These are phyloP conservation scores for Galeruca laticollis DNA, from an alignment of 2,888 invertebrate genomes.

Conservation along the genomic window DNA sequence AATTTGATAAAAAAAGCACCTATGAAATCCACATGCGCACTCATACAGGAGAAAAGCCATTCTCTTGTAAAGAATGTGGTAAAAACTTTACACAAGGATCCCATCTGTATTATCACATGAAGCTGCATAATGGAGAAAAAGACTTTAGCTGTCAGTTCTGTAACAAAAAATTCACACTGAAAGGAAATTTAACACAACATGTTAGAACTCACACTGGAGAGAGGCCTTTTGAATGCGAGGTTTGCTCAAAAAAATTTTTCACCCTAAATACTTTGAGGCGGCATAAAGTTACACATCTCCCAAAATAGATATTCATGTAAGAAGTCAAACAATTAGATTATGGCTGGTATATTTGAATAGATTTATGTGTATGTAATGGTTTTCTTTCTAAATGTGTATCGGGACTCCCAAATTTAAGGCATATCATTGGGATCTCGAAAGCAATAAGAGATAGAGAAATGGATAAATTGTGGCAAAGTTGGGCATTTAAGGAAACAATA, in stretches of 20 bases:
- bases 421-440: no score
- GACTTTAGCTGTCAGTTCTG: conserved; percentile 16
- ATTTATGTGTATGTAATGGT: not conserved
- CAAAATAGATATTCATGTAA: not conserved
- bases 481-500: no score
- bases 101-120: conserved; percentile 8
- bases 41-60: conserved; percentile 25
- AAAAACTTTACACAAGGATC: conserved; percentile 20
- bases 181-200: conserved; percentile 20
- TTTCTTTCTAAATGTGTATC: not conserved
- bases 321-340: no score
- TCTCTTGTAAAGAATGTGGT: conserved; percentile 28
- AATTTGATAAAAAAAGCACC: conserved; percentile 18
- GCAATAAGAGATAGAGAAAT: no score
- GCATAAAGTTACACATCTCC: conserved; percentile 16
- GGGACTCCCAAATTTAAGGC: no score
- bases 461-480: no score
- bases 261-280: conserved; percentile 10
- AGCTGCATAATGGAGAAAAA: conserved; percentile 21
- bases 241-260: conserved; percentile 16
- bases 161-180: conserved; percentile 15
- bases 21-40: conserved; percentile 16
- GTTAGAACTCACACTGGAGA: conserved; percentile 26
- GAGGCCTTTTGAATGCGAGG: conserved; percentile 18
- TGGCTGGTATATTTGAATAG: no score